phyloP scores from a whole-genome alignment of 2,888 invertebrate genomes.

The Volucella zonaria region DNA sequence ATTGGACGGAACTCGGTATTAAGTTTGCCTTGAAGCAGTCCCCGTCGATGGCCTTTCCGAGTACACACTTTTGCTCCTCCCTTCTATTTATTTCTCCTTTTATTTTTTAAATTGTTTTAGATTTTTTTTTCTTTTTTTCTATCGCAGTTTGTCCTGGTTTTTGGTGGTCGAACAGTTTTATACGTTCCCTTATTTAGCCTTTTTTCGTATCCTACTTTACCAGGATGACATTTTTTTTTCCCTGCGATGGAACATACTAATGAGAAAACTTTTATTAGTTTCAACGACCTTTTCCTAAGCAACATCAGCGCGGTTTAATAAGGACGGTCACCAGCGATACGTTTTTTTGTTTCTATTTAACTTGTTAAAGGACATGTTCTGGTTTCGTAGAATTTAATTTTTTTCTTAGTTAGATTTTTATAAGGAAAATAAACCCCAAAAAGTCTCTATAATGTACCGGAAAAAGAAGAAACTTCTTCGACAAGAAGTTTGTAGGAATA shows the following conservation, averaged over 20 bases:
- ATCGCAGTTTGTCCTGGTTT: constrained; percentile 9
- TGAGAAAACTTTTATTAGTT: constrained; percentile 67
- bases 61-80: constrained; percentile 10
- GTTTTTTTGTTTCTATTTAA: neutral
- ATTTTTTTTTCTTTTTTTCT: constrained; percentile 1
- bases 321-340: constrained; percentile 42
- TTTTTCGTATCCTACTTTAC: neutral
- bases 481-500: no score
- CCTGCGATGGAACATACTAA: constrained; percentile 43
- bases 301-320: constrained; percentile 43
- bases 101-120: constrained; percentile 12
- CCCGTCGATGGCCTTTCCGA: constrained; percentile 13
- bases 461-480: no score
- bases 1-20: constrained; percentile 10
- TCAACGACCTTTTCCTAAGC: constrained; percentile 49
- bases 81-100: constrained; percentile 2
- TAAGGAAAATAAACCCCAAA: no score
- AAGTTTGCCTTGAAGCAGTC: constrained; percentile 35
- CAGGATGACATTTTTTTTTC: constrained; percentile 35
- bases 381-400: neutral
- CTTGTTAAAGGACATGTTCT: constrained; percentile 1
- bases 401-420: no score
- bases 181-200: constrained; percentile 47
- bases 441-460: no score
- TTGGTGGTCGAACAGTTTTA: constrained; percentile 54